A percentile compares a stretch with the other conserved stretches of the same genome.
Evolutionary conservation across 1,140 invertebrate species (phyloP).

Genomic region (Mesaphorura yosii): DNA sequence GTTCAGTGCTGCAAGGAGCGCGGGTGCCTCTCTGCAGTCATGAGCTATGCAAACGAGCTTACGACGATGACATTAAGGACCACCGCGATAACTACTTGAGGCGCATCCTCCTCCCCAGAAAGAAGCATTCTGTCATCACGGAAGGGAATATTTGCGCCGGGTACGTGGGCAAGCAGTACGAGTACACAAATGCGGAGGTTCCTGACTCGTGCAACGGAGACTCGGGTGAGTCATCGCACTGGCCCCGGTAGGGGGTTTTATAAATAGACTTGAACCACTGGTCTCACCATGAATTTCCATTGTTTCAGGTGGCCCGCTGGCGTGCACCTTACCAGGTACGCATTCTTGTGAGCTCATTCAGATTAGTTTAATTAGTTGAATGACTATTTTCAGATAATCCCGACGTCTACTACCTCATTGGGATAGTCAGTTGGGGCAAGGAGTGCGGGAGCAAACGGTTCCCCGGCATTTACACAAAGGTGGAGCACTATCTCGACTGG

Average conservation of each 20-base stretch:
- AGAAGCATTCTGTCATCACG: not conserved
- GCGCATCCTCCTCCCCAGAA: not conserved
- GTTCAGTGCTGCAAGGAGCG: conserved; percentile 1
- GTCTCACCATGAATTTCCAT: too few species aligned
- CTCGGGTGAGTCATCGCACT: too few species aligned
- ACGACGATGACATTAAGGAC: conserved; percentile 1
- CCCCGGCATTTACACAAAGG: conserved; percentile 9
- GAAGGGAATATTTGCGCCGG: conserved; percentile 9
- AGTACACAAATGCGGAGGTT: too few species aligned
- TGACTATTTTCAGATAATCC: conserved; percentile 1
- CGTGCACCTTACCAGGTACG: conserved; percentile 4
- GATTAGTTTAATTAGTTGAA: not conserved
- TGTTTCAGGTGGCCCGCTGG: conserved; percentile 7
- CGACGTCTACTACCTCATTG: not conserved
- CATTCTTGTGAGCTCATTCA: too few species aligned
- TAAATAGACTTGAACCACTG: too few species aligned
- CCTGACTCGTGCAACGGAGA: conserved; percentile 7
- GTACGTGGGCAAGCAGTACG: not conserved
- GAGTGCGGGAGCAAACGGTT: not conserved
- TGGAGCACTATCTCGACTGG: conserved; percentile 5
- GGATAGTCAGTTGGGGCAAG: conserved; percentile 1
- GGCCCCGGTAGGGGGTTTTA: too few species aligned
- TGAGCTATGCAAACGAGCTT: not conserved
- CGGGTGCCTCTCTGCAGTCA: not conserved
- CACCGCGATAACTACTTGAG: conserved; percentile 3